Evolutionary conservation across 2,797 vertebrate genomes (phyloP), one percentile per base, ranked within the genome.

Genomic region (Rallus crepitans): DNA sequence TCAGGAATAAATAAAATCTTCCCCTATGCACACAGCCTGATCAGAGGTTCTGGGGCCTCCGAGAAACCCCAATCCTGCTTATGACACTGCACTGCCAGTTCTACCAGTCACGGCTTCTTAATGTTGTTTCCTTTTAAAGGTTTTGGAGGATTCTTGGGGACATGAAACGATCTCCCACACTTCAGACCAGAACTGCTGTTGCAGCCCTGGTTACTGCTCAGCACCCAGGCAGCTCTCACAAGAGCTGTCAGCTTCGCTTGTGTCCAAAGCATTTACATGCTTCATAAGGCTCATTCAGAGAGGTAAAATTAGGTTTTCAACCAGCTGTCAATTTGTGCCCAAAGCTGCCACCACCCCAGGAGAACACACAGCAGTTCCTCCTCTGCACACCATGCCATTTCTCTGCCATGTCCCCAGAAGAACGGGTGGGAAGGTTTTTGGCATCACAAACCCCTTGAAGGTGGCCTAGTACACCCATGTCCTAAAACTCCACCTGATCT

Each of bases 381-480:
- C 10, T 53, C 27, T 4, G 23, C 50, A 9, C 53, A n/a, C 23
- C 3, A 6, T 15, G 47, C 31, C 21, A 20, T 21, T 61, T 28
- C 37, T 24, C 77, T 4, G 2, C 28, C 4, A 3, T 5, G 56
- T 16, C 57, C 48, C 78, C 81, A 56, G 42, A 24, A 52, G 42
- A 71, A 73, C 7, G 8, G 50, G 8, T 1, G 13, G 19, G 63
- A 73, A 45, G 75, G 56, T 10, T 30, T 68, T 39, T 50, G 65
- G 50, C 33, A 0, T 23, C 72, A 37, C 61, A 56, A 5, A 48
- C 15, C 5, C 3, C 55, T 33, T 4, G 35, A 25, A 81, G 16
- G 31, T 56, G 66, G n/a, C 52, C 9, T 1, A 6, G n/a, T 12
- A 8, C n/a, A 30, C 1, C 1, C 5, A 25, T 15, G 28, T 53